Evolutionary conservation across 2,113 vertebrate genomes (phyloP), one percentile per base, ranked within the genome.

Genomic region (Passer domesticus): DNA sequence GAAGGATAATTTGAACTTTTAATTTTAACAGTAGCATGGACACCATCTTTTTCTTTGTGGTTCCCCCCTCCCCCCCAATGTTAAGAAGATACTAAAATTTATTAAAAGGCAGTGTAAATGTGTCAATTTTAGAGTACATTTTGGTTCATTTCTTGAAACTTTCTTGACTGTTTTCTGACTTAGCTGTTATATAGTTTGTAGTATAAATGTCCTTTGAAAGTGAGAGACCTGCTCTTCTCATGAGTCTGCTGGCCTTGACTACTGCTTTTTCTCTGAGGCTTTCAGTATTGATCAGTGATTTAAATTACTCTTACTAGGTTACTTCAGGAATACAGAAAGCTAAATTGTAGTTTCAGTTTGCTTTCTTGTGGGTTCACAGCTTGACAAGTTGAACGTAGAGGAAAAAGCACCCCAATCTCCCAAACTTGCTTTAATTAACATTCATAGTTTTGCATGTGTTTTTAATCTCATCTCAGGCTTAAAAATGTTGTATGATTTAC

Each of bases 51-150:
- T 73, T 6, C 33, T 18, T 43, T 28, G n/a, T 41, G 7, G 3
- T 12, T 7, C 12, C 7, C 1, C 17, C 4, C 9, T 10, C 9
- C 0, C 4, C 10, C 19, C 5, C 7, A 68, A 17, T 33, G 19
- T 37, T 73, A 46, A 60, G 23, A 91, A 28, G 14, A 3, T 64
- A 41, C 30, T 92, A 50, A 84, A 89, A 49, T 33, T 25, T 1
- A 3, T 72, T 13, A 55, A 41, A 87, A 76, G 53, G 7, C 13
- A 33, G 9, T 63, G 4, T 30, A 30, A 53, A 28, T 43, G 5
- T 82, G 22, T 66, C 50, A 24, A 41, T 41, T 83, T 70, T 63
- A 11, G 17, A 33, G 23, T 69, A 13, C 39, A 20, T 11, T 73
- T 69, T 53, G 7, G 3, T 82, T 92, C 5, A 15, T 19, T 91